Percentiles rank a stretch among this genome's conserved stretches.
Conservation (phyloP, 2,797 vertebrate genomes). For the Spea hammondii region DNA sequence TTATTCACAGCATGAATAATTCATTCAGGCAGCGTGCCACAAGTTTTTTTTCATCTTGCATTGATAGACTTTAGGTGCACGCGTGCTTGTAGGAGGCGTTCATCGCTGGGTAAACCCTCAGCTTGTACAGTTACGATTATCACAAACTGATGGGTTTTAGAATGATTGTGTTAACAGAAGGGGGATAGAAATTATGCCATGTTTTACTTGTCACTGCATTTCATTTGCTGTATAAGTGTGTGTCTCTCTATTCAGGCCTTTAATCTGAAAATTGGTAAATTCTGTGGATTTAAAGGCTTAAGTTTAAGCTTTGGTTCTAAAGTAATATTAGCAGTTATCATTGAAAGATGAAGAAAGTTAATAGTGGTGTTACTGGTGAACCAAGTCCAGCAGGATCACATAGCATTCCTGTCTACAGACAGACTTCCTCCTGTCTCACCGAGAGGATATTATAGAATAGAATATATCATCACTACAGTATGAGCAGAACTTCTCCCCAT, state of each 20-base stretch:
- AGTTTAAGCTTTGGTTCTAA: not conserved
- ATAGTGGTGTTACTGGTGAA: too few species aligned
- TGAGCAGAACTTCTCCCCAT: too few species aligned
- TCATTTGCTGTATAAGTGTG: not conserved
- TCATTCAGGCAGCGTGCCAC: not conserved
- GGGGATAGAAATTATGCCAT: not conserved
- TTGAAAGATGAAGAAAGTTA: too few species aligned
- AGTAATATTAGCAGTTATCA: too few species aligned
- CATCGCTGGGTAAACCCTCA: not conserved
- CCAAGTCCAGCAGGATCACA: too few species aligned
- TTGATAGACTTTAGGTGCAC: not conserved
- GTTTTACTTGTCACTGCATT: not conserved
- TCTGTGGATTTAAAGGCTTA: constrained; percentile 1
- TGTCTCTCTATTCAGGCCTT: not conserved
- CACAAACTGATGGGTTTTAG: not conserved
- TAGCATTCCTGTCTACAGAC: too few species aligned
- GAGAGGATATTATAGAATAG: too few species aligned
- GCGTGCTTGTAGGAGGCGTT: not conserved
- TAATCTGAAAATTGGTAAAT: not conserved
- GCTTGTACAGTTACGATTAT: not conserved
- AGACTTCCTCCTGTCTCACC: too few species aligned
- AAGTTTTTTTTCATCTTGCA: constrained; percentile 7
- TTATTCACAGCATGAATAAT: constrained; percentile 38
- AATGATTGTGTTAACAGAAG: not conserved
- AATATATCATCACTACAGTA: too few species aligned